Percentiles rank a stretch among this genome's conserved stretches.
Evolutionary conservation across 2,888 invertebrate species (phyloP).

Genomic region (Synergus gifuensis): DNA sequence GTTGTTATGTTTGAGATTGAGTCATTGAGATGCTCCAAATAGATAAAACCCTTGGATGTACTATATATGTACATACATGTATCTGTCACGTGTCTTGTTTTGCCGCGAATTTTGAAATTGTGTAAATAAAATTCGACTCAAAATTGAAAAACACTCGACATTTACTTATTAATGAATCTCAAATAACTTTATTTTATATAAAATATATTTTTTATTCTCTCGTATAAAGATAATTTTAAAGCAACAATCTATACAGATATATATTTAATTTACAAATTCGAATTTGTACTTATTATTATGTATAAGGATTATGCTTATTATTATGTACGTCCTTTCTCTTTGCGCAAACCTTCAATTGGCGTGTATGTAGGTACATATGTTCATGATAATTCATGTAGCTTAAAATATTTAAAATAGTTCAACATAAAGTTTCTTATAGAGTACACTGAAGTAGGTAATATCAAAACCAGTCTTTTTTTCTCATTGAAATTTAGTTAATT

Average conservation of each 20-base stretch:
- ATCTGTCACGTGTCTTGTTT: not conserved
- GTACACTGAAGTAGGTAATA: constrained; percentile 17
- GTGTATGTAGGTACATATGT: not conserved
- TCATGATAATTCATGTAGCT: not conserved
- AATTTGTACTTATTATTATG: not conserved
- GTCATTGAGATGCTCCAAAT: not conserved
- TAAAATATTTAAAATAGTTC: not conserved
- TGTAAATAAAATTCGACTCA: not conserved
- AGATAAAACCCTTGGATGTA: no score
- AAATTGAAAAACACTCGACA: not conserved
- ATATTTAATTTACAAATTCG: not conserved
- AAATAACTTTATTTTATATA: not conserved
- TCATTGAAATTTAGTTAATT: not conserved
- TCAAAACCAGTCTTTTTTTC: constrained; percentile 52
- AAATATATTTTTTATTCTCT: not conserved
- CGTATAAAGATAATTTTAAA: not conserved
- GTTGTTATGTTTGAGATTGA: not conserved
- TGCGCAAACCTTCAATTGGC: not conserved
- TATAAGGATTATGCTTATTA: not conserved
- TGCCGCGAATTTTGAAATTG: not conserved
- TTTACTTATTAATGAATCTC: not conserved
- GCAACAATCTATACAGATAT: not conserved
- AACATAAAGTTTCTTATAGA: not conserved
- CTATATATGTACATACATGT: no score
- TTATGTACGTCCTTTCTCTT: not conserved